Percentiles rank a stretch among this genome's conserved stretches.
phyloP scores from a whole-genome alignment of 2,113 vertebrate species.

The Globicephala melas region DNA sequence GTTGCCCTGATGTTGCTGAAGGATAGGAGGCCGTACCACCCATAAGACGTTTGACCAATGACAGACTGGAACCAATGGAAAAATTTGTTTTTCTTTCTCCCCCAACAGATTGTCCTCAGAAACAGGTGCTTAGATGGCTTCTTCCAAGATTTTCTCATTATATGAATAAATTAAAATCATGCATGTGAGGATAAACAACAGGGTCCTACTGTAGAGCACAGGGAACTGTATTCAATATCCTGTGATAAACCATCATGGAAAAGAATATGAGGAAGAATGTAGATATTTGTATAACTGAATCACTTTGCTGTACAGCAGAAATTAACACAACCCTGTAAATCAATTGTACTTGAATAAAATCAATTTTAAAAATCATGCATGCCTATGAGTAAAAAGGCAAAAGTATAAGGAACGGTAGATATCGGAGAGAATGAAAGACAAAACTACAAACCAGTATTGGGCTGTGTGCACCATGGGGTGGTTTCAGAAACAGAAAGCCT shows the following conservation, averaged over 20 bases:
- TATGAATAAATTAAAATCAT: neutral
- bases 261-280: neutral
- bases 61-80: neutral
- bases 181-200: neutral
- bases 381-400: neutral
- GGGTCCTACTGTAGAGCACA: neutral
- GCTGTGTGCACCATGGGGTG: rapidly evolving
- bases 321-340: neutral
- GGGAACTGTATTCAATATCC: neutral
- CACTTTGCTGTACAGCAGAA: neutral
- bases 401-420: neutral
- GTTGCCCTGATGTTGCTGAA: too few relatives aligned
- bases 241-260: neutral
- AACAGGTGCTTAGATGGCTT: neutral
- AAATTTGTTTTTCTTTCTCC: neutral
- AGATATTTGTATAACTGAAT: neutral
- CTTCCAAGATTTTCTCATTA: neutral
- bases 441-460: neutral
- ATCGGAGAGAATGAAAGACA: neutral
- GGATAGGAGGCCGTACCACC: rapidly evolving
- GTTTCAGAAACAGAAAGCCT: neutral
- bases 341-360: neutral
- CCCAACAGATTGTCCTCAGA: neutral
- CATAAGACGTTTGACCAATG: rapidly evolving
- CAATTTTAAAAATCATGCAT: neutral